Evolutionary conservation across 2,888 invertebrate genomes (phyloP).

Genomic region (Cylindroiulus punctatus): DNA sequence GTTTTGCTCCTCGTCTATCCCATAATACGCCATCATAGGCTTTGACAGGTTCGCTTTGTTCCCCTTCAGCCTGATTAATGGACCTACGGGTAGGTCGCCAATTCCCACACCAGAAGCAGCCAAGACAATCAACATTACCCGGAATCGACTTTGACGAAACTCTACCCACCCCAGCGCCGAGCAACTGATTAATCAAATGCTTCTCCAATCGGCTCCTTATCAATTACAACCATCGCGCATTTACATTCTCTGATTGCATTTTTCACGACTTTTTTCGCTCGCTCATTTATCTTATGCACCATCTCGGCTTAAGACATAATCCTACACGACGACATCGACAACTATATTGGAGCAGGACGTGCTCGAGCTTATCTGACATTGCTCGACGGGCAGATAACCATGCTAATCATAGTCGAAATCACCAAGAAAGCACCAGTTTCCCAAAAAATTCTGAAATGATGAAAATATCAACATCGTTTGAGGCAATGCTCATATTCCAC

Average conservation of each 20-base stretch:
- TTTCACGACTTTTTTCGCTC: constrained; percentile 17
- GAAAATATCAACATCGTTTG: too few relatives aligned
- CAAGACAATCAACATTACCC: constrained; percentile 51
- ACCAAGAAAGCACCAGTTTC: too few relatives aligned
- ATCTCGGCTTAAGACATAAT: constrained; percentile 12
- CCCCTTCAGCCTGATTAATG: constrained; percentile 54
- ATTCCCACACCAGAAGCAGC: constrained; percentile 54
- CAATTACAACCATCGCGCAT: constrained; percentile 54
- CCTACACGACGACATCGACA: background rate
- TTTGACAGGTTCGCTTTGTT: constrained; percentile 51
- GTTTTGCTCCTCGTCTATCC: constrained; percentile 27
- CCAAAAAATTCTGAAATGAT: too few relatives aligned
- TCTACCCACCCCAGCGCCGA: constrained; percentile 24
- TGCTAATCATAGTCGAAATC: too few relatives aligned
- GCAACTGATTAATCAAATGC: constrained; percentile 53
- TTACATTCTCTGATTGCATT: constrained; percentile 51
- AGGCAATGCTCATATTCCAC: too few relatives aligned
- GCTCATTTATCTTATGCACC: constrained; percentile 46
- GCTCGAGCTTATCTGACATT: background rate
- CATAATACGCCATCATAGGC: constrained; percentile 36
- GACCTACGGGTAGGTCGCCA: constrained; percentile 37
- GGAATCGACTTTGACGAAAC: constrained; percentile 29
- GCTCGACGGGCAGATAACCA: too few relatives aligned
- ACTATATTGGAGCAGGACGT: background rate
- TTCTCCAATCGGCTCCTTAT: constrained; percentile 49